Conservation (phyloP, 1,140 invertebrate species). For the Drosophila truncata region DNA sequence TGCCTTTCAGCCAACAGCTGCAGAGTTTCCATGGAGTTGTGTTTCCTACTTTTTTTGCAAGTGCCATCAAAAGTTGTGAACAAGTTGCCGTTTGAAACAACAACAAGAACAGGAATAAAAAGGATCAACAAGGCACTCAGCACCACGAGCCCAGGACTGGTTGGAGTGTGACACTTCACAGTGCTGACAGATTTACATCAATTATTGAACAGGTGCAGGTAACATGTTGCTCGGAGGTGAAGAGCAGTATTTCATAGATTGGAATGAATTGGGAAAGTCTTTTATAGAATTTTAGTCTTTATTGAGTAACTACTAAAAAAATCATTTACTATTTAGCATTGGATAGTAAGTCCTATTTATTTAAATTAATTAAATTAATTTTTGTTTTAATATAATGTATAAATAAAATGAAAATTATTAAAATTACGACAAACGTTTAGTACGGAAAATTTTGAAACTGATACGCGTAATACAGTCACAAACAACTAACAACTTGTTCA, state of each 20-base stretch:
- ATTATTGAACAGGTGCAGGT: constrained; percentile 64
- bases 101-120: constrained; percentile 39
- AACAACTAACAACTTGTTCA: too few species aligned
- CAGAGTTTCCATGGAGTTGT: constrained; percentile 50
- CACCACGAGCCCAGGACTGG: constrained; percentile 31
- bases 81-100: constrained; percentile 61
- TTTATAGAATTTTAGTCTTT: background rate
- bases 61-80: constrained; percentile 65
- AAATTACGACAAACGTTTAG: too few species aligned
- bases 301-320: background rate
- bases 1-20: constrained; percentile 40
- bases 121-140: constrained; percentile 73
- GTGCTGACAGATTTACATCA: constrained; percentile 74
- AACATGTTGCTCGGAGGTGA: constrained; percentile 33
- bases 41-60: constrained; percentile 31
- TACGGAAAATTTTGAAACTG: background rate
- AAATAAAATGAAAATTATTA: too few species aligned
- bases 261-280: background rate
- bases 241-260: background rate
- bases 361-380: background rate
- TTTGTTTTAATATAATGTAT: background rate
- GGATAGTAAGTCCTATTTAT: background rate
- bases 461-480: background rate
- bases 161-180: constrained; percentile 64
- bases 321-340: background rate